Evolutionary conservation across 2,797 vertebrate genomes (phyloP).

Genomic region (Tolypeutes matacus): DNA sequence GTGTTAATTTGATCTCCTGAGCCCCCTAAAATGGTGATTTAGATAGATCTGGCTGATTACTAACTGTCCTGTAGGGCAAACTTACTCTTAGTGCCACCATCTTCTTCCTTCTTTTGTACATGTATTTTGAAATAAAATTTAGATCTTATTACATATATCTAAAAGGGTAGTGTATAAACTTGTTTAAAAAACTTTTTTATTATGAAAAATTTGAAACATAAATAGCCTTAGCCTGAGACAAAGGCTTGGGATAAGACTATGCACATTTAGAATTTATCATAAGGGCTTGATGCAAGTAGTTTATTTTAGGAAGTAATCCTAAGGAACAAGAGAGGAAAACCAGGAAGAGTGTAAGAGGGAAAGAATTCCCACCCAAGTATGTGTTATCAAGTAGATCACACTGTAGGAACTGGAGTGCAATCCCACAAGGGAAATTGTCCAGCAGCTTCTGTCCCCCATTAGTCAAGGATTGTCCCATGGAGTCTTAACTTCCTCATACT

Average conservation of each 20-base stretch:
- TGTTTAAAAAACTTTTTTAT: background rate
- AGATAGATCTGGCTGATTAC: too few relatives aligned
- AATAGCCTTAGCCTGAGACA: background rate
- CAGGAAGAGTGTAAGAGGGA: background rate
- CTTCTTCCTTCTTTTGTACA: background rate
- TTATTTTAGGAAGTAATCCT: background rate
- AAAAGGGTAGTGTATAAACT: background rate
- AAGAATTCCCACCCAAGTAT: background rate
- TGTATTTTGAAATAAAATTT: slow-evolving; percentile 28
- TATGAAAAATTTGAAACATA: background rate
- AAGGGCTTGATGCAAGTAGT: background rate
- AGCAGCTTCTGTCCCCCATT: background rate
- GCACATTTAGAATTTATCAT: background rate
- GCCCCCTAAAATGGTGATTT: too few relatives aligned
- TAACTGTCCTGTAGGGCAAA: too few relatives aligned
- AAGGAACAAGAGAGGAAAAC: background rate
- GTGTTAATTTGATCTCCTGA: too few relatives aligned
- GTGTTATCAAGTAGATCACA: background rate
- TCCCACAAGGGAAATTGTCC: background rate
- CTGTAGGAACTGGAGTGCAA: background rate
- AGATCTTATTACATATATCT: background rate
- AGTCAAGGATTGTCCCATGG: background rate
- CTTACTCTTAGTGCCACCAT: too few relatives aligned
- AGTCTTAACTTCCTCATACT: background rate
- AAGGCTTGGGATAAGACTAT: background rate